phyloP scores from a whole-genome alignment of 2,888 invertebrate species.

The Neoaliturus tenellus region DNA sequence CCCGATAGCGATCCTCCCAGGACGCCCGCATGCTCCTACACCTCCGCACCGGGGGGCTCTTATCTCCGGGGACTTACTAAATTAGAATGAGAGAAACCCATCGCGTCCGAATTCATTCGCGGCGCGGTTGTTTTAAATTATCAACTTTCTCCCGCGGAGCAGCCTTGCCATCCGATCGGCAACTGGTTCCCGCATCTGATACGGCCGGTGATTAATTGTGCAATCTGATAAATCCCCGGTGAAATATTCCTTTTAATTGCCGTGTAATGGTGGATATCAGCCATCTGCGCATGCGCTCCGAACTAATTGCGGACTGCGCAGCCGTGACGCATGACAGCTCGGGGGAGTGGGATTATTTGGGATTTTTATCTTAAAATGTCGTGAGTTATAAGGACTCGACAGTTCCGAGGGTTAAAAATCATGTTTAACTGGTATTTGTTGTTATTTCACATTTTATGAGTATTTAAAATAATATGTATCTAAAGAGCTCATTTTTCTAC shows the following conservation, averaged over 20 bases:
- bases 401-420: too few relatives aligned
- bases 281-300: conserved; percentile 29
- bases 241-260: conserved; percentile 51
- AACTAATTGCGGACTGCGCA: neutral
- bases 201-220: conserved; percentile 44
- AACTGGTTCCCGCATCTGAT: conserved; percentile 24
- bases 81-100: conserved; percentile 42
- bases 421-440: too few relatives aligned
- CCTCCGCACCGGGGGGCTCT: neutral
- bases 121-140: conserved; percentile 19
- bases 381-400: too few relatives aligned
- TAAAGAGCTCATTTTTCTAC: too few relatives aligned
- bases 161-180: neutral
- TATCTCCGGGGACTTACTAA: conserved; percentile 38
- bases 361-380: too few relatives aligned
- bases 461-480: too few relatives aligned
- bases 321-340: neutral
- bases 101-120: conserved; percentile 34
- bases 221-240: conserved; percentile 48
- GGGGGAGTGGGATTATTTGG: too few relatives aligned
- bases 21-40: neutral
- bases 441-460: too few relatives aligned
- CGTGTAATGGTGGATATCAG: conserved; percentile 48
- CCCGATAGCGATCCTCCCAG: neutral
- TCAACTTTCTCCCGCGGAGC: conserved; percentile 11